A percentile compares a stretch with the other conserved stretches of the same genome.
These are phyloP conservation scores for Clamator glandarius DNA, from an alignment of 2,797 vertebrate genomes.

Conservation along the genomic window DNA sequence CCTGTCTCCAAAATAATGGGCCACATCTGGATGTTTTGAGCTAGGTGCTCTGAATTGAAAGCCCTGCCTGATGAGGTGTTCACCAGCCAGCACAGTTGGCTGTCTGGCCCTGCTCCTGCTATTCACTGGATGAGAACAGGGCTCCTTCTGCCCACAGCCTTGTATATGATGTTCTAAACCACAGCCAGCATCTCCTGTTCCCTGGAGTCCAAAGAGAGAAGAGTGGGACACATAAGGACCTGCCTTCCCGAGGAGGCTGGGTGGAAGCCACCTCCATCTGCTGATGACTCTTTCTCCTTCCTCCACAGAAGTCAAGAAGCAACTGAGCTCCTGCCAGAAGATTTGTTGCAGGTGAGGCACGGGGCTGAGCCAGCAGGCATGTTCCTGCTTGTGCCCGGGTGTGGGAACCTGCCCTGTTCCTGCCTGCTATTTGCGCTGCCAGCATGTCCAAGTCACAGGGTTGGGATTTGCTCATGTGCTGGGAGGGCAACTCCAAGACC, in stretches of 20 bases:
- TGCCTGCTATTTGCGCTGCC: neutral
- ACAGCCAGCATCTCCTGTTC: neutral
- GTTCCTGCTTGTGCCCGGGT: conserved; percentile 21
- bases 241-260: neutral
- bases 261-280: neutral
- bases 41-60: neutral
- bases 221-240: neutral
- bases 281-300: conserved; percentile 59
- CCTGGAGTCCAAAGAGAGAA: neutral
- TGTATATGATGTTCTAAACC: neutral
- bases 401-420: neutral
- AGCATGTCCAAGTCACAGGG: neutral
- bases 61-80: neutral
- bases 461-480: neutral
- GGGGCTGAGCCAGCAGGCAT: neutral
- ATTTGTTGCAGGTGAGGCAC: conserved; percentile 86
- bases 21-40: neutral
- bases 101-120: neutral
- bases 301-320: conserved; percentile 88
- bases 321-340: conserved; percentile 89
- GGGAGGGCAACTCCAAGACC: neutral
- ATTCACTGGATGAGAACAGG: neutral
- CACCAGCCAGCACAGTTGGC: neutral
- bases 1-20: neutral
- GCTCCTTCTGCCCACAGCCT: neutral